These are phyloP conservation scores for Cheiracanthium punctorium DNA, from an alignment of 2,888 invertebrate species.

Conservation along the genomic window DNA sequence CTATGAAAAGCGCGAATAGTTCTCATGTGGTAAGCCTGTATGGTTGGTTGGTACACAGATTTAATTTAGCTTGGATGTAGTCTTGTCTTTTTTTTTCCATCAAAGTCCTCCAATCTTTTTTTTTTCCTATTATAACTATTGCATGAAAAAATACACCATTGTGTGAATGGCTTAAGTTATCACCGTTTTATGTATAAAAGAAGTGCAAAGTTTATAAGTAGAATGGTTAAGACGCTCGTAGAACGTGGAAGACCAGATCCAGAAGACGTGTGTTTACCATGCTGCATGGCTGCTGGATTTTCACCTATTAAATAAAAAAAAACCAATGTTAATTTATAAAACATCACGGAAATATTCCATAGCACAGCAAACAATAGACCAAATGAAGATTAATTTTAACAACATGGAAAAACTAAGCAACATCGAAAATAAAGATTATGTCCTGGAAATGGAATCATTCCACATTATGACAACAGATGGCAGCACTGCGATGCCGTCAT, in stretches of 20 bases:
- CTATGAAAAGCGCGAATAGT: slow-evolving; percentile 38
- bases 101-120: slow-evolving; percentile 39
- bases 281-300: slow-evolving; percentile 72
- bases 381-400: no score
- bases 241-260: slow-evolving; percentile 60
- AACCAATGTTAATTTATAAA: background rate
- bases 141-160: slow-evolving; percentile 60
- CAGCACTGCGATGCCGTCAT: no score
- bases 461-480: no score
- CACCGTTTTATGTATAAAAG: slow-evolving; percentile 56
- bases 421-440: no score
- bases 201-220: slow-evolving; percentile 33
- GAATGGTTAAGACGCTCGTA: slow-evolving; percentile 35
- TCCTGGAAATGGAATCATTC: no score
- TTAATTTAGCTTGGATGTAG: slow-evolving; percentile 13
- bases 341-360: no score
- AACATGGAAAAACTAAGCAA: no score
- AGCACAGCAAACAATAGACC: no score
- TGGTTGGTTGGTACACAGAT: slow-evolving; percentile 1
- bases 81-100: slow-evolving; percentile 29
- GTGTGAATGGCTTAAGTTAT: slow-evolving; percentile 33
- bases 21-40: background rate
- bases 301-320: slow-evolving; percentile 47
- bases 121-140: slow-evolving; percentile 43
- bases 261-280: slow-evolving; percentile 71